Evolutionary conservation across 2,888 invertebrate species (phyloP).

Genomic region (Mayetiola destructor): DNA sequence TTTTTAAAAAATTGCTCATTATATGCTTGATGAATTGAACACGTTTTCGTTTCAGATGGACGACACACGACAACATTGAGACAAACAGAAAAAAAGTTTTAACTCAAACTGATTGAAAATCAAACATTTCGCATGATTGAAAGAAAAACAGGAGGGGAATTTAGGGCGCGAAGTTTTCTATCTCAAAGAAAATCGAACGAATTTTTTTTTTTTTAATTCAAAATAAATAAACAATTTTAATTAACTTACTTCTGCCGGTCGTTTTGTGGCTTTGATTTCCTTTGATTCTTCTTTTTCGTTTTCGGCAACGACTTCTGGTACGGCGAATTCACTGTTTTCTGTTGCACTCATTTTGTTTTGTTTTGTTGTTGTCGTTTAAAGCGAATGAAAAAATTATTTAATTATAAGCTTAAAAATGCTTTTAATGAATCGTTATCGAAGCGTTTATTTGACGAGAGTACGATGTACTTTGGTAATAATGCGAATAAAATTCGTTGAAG

Average conservation of each 20-base stretch:
- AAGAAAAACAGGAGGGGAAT: too few species aligned
- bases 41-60: too few species aligned
- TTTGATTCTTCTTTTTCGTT: slow-evolving; percentile 58
- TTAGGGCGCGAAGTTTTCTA: slow-evolving; percentile 4
- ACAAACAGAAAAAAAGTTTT: too few species aligned
- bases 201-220: background rate
- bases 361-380: slow-evolving; percentile 20
- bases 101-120: too few species aligned
- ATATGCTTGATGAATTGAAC: too few species aligned
- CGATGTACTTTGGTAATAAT: background rate
- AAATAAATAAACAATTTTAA: background rate
- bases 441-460: background rate
- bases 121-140: too few species aligned
- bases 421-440: background rate
- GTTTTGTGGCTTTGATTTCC: slow-evolving; percentile 64
- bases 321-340: slow-evolving; percentile 58
- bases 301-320: slow-evolving; percentile 37
- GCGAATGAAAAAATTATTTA: background rate
- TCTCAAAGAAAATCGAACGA: background rate
- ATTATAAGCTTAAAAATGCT: background rate
- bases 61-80: too few species aligned
- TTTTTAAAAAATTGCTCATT: too few species aligned
- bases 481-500: background rate
- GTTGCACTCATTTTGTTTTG: slow-evolving; percentile 56
- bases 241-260: slow-evolving; percentile 62